Base-by-base conservation (phyloP, 2,113 vertebrate species). In the Aptenodytes patagonicus region DNA sequence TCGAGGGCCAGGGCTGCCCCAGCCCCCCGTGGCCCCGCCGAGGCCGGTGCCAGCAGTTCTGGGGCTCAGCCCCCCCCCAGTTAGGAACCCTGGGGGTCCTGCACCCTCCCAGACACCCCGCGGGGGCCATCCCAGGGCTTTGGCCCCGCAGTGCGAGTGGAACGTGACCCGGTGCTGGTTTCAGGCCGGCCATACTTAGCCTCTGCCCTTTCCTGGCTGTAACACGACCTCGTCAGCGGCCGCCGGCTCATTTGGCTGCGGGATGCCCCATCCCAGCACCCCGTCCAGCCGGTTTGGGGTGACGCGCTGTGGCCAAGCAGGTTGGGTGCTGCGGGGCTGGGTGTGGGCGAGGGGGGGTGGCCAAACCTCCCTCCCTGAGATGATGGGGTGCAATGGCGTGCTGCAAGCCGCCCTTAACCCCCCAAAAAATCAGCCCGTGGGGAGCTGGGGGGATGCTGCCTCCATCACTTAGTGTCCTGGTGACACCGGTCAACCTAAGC, bases 141-240 rank as follows among this genome's bases (percentile, higher is more conserved):
- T 2, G 4, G 36, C 54, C 92, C 82, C 11, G 1, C 46, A 19
- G 85, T 32, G 2, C 58, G 18, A 80, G 80, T 28, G 73, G 84
- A 87, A 94, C 83, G 87, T 94, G 96, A 93, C 55, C 78, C 32
- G 61, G 92, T 94, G 95, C 90, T 5, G 18, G 47, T 97, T 94
- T 95, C 92, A 95, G 47, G 36, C 54, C 3, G 5, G 78, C 93
- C 95, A 55, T 96, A 51, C 94, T 93, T 97, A 64, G 78, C 94
- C 94, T 76, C 87, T 97, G 95, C 95, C 96, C 96, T 97, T 97
- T 97, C 55, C 84, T 14, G 2, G 82, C 6, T 95, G 96, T 96
- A 97, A 97, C 87, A 87, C 26, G 49, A 97, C 92, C 96, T 92
- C 60, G 1, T 4, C 73, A 18, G 65, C 46, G 5, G 73, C 89